phyloP scores from a whole-genome alignment of 2,888 invertebrate species.

The Steinernema scapterisci region DNA sequence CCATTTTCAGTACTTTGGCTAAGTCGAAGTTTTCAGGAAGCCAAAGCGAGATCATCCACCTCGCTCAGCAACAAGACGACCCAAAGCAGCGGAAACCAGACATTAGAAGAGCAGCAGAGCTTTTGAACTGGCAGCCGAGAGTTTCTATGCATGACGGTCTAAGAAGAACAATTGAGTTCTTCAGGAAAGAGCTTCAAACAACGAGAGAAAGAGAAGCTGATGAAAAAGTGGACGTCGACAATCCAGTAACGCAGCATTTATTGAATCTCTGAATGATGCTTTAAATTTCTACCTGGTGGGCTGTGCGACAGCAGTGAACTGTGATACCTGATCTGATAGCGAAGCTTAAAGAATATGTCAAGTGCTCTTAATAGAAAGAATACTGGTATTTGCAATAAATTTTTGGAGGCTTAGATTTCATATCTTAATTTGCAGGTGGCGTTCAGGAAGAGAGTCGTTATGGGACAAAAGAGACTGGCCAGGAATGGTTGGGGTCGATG shows the following conservation, averaged over 20 bases:
- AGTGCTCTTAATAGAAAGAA: too few species aligned
- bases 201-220: not conserved
- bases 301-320: not conserved
- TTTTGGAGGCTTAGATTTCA: too few species aligned
- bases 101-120: constrained; percentile 83
- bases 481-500: too few species aligned
- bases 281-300: not conserved
- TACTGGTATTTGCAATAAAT: too few species aligned
- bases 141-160: constrained; percentile 83
- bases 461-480: too few species aligned
- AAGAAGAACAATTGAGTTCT: constrained; percentile 89
- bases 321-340: not conserved
- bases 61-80: constrained; percentile 90
- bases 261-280: not conserved
- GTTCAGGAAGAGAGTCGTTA: too few species aligned
- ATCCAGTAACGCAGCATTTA: constrained; percentile 1
- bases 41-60: constrained; percentile 80
- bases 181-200: constrained; percentile 79
- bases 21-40: constrained; percentile 75
- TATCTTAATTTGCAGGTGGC: too few species aligned
- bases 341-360: too few species aligned
- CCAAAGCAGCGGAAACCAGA: constrained; percentile 92
- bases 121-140: constrained; percentile 90
- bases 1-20: too few species aligned
- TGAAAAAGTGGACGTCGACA: not conserved